Evolutionary conservation across 2,797 vertebrate genomes (phyloP), one percentile per base, ranked within the genome.

Genomic region (Xenopus petersii): DNA sequence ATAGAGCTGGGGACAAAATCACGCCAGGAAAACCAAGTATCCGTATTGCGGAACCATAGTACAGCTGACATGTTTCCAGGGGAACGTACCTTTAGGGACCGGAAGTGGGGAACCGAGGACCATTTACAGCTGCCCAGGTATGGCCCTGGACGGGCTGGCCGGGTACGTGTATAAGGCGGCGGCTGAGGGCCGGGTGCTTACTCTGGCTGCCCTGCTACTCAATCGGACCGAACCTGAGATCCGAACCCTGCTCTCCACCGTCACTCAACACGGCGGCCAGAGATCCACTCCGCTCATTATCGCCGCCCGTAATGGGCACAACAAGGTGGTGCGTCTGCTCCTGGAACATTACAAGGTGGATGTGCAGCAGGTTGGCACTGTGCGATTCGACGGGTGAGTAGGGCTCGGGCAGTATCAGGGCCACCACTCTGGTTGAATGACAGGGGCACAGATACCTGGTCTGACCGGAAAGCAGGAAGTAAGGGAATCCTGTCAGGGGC

Each of bases 111-210:
- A 48, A 47, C 42, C 10, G 36, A n/a, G 60, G 64, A 65, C 71
- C 60, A 73, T 66, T 71, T 73, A 59, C 46, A 12, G 74, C 54
- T 49, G n/a, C 56, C 46, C 58, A 24, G 42, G 74, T 59, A 64
- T 65, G 67, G 69, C 66, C 65, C 30, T 98, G 96, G 97, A 99
- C 87, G 94, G 96, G 75, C 85, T 99, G 93, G 94, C 95, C 48
- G 94, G 94, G 16, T 94, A 96, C 82, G 96, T 98, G 62, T 96
- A 95, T 89, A 97, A 97, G 85, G 96, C 97, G 51, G 96, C 96
- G 82, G 95, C 95, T 84, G 96, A 98, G 84, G 97, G 97, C n/a
- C 90, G 95, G 75, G 96, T 98, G 89, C 89, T 98, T 91, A 99
- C 96, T 24, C 84, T 99, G 89, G 97, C 97, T 80, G 97, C 97